Base-by-base conservation (phyloP, 2,797 vertebrate species). In the Brotula barbata region DNA sequence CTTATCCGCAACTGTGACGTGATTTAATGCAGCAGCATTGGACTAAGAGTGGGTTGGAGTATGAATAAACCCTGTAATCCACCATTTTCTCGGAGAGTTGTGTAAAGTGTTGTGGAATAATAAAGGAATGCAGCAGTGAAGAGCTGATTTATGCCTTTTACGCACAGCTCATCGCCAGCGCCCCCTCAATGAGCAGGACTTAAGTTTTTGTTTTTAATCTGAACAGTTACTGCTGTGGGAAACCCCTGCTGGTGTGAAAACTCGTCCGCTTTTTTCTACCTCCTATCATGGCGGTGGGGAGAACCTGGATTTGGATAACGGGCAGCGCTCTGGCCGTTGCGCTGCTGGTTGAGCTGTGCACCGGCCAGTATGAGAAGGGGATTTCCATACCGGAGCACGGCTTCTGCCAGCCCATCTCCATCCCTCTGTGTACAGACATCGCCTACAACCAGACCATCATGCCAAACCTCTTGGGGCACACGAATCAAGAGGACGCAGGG, bases 391-490 rank as follows among this genome's bases (percentile, higher is more conserved):
- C 92, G 0, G 92, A 93, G 25, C 95, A 95, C n/a, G 94, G 94
- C 56, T 94, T 94, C 82, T 98, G 96, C 83, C 95, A 95, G 73
- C 91, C 93, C 74, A 94, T 98, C 82, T 93, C 93, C 48, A 94
- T 95, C 75, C 94, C 94, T 0, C 89, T 95, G 44, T 95, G 94
- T 84, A 91, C 90, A 0, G 93, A 94, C 83, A 92, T 95, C n/a
- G 90, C 92, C 64, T 95, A 95, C 88, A 95, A 95, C 84, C 92
- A 93, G 85, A 95, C 94, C 64, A 94, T 95, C 88, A 90, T 95
- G 92, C 94, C 94, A 70, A 95, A 94, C 83, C 88, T 95, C 21
- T 82, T 95, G 80, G 94, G 94, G 2, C 94, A 95, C 87, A 90
- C 88, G 25, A 93, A 89, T 82, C 94, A 95, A 71, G 94, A 94